These are phyloP conservation scores for Furnarius figulus DNA, from an alignment of 2,113 vertebrate genomes.

Conservation along the genomic window DNA sequence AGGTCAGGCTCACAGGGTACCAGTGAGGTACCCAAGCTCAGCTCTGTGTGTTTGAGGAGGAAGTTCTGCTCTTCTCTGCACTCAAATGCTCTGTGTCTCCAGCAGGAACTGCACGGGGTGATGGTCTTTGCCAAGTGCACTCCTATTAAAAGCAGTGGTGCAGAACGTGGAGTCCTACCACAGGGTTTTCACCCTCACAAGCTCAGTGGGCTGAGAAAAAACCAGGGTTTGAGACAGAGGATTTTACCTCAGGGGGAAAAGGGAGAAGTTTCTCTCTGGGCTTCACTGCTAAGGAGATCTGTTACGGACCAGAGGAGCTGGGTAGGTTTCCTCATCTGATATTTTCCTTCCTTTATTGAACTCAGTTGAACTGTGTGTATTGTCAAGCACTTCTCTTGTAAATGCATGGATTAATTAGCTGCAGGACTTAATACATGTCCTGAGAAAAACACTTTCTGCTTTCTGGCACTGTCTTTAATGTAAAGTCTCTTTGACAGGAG, in stretches of 20 bases:
- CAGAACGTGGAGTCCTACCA: background rate
- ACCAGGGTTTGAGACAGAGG: background rate
- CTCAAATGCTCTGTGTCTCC: background rate
- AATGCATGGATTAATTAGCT: conserved; percentile 19
- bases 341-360: background rate
- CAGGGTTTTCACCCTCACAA: background rate
- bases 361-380: background rate
- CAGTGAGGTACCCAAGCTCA: background rate
- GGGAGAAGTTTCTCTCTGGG: background rate
- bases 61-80: background rate
- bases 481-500: background rate
- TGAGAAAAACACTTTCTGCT: conserved; percentile 1
- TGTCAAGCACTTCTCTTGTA: background rate
- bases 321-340: background rate
- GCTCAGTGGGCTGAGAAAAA: background rate
- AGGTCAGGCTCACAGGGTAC: background rate
- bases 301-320: background rate
- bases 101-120: background rate
- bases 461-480: background rate
- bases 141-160: background rate
- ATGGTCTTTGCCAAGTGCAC: background rate
- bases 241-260: background rate
- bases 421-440: background rate
- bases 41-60: background rate
- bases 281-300: background rate